Evolutionary conservation across 1,140 invertebrate species (phyloP).

Genomic region (Hestina assimilis): DNA sequence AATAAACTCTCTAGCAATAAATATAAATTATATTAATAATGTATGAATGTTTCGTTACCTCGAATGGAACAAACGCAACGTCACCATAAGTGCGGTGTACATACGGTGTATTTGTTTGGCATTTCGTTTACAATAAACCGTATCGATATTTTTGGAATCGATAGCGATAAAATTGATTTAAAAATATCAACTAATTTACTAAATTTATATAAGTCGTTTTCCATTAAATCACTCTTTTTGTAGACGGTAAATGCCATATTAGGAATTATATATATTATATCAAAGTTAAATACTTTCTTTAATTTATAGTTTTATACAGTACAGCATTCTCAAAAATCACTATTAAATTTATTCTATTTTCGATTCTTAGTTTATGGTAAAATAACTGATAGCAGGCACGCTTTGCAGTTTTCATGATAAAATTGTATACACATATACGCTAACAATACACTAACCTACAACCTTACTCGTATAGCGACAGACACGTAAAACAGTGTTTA

Average conservation of each 20-base stretch:
- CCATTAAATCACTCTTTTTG: conserved; percentile 66
- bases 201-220: conserved; percentile 67
- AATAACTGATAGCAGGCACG: conserved; percentile 61
- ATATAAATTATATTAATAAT: conserved; percentile 1
- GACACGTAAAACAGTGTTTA: conserved; percentile 70
- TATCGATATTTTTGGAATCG: conserved; percentile 24
- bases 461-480: conserved; percentile 66
- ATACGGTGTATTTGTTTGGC: conserved; percentile 56
- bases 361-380: conserved; percentile 51
- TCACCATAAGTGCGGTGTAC: conserved; percentile 45
- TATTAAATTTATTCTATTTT: conserved; percentile 24
- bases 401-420: conserved; percentile 44
- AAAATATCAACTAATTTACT: conserved; percentile 61
- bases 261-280: conserved; percentile 71
- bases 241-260: conserved; percentile 76
- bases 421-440: conserved; percentile 34
- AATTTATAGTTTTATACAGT: conserved; percentile 41
- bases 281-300: conserved; percentile 59
- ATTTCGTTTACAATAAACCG: conserved; percentile 41
- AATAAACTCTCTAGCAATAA: conserved; percentile 1
- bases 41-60: conserved; percentile 10
- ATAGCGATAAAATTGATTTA: conserved; percentile 52
- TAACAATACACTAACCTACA: conserved; percentile 39
- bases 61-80: conserved; percentile 38
- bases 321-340: conserved; percentile 31